These are phyloP conservation scores for Enoplosus armatus DNA, from an alignment of 2,797 vertebrate genomes.

Conservation along the genomic window DNA sequence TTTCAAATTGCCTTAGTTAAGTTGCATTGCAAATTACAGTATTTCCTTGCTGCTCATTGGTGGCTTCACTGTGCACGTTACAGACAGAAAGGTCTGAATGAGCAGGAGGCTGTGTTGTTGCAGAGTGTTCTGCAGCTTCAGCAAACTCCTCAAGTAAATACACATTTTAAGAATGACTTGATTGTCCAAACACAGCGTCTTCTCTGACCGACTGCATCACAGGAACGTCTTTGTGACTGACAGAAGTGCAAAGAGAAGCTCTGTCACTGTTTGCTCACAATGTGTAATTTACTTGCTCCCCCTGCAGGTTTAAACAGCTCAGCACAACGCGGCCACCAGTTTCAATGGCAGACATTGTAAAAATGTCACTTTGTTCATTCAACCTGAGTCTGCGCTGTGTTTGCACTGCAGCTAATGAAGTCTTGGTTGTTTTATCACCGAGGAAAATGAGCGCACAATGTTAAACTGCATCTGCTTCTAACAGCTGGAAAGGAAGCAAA, in stretches of 20 bases:
- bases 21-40: neutral
- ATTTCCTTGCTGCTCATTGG: neutral
- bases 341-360: neutral
- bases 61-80: neutral
- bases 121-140: neutral
- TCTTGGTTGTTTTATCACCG: slow-evolving; percentile 23
- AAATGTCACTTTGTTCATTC: slow-evolving; percentile 14
- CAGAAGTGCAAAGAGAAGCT: slow-evolving; percentile 5
- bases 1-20: neutral
- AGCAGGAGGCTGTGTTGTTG: neutral
- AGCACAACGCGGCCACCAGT: neutral
- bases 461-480: neutral
- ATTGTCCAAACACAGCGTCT: neutral
- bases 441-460: slow-evolving; percentile 18
- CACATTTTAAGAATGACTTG: neutral
- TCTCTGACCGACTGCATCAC: neutral
- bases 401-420: slow-evolving; percentile 26
- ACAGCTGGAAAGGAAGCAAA: slow-evolving; percentile 8
- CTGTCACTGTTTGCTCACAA: neutral
- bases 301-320: slow-evolving; percentile 40
- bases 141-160: neutral
- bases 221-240: neutral
- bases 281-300: slow-evolving; percentile 24
- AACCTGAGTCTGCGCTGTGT: slow-evolving; percentile 1
- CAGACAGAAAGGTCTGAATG: neutral